A percentile compares a stretch with the other conserved stretches of the same genome.
These are phyloP conservation scores for Eulemur rufifrons DNA, from an alignment of 2,113 vertebrate genomes.

Conservation along the genomic window DNA sequence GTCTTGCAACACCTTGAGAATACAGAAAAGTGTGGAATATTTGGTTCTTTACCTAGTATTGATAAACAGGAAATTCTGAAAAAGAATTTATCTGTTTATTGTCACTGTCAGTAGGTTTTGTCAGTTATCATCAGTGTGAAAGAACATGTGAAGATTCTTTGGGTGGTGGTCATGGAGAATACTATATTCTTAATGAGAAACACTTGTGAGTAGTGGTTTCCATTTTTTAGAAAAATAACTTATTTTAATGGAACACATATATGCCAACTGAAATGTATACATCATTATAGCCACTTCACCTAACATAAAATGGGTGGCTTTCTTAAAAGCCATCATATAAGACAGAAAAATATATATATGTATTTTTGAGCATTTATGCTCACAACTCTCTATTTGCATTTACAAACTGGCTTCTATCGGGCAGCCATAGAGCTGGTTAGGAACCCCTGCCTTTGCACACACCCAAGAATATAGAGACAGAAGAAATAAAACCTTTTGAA, in stretches of 20 bases:
- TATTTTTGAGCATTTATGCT: background rate
- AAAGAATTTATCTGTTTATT: background rate
- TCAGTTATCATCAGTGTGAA: background rate
- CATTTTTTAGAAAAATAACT: slow-evolving; percentile 6
- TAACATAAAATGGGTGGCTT: background rate
- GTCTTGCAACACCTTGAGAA: background rate
- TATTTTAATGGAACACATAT: background rate
- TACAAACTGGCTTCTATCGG: background rate
- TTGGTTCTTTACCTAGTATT: background rate
- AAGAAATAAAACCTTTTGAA: slow-evolving; percentile 32
- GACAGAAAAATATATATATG: background rate
- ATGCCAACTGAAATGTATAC: background rate
- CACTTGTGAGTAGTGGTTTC: background rate
- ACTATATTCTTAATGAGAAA: slow-evolving; percentile 9
- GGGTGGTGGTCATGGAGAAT: background rate
- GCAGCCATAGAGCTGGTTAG: background rate
- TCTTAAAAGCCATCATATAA: background rate
- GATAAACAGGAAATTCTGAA: background rate
- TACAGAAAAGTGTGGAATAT: background rate
- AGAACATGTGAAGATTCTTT: background rate
- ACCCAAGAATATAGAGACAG: background rate
- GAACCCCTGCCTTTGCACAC: background rate
- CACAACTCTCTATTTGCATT: background rate
- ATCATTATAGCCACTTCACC: background rate
- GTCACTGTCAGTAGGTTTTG: background rate